Evolutionary conservation across 2,797 vertebrate genomes (phyloP).

Genomic region (Labroides dimidiatus): DNA sequence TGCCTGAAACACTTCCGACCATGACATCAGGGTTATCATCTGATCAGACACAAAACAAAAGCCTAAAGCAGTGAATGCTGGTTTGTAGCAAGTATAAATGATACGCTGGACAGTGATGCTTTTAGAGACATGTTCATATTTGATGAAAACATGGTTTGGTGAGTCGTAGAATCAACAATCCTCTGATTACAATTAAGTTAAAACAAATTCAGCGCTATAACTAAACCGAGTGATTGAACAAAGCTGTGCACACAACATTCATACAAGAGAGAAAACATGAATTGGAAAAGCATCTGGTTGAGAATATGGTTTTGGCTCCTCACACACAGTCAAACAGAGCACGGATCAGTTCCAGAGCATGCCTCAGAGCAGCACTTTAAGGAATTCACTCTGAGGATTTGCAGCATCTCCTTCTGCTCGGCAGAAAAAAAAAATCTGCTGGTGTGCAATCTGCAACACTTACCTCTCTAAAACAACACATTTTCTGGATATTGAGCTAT

Average conservation of each 20-base stretch:
- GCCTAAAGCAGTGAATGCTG: too few relatives aligned
- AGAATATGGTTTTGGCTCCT: conserved; percentile 24
- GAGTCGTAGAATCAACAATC: too few relatives aligned
- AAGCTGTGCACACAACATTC: neutral
- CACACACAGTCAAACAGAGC: conserved; percentile 37
- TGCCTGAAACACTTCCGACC: too few relatives aligned
- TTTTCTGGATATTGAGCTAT: too few relatives aligned
- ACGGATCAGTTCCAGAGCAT: conserved; percentile 79
- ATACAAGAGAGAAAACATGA: conserved; percentile 26
- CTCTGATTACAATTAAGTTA: neutral
- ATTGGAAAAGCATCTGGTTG: neutral
- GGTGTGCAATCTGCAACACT: conserved; percentile 8
- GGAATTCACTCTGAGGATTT: conserved; percentile 76
- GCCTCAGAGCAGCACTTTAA: conserved; percentile 66
- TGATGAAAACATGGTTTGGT: neutral
- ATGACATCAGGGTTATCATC: too few relatives aligned
- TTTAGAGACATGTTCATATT: neutral
- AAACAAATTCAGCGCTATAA: neutral
- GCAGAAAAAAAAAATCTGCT: conserved; percentile 42
- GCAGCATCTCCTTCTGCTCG: conserved; percentile 53
- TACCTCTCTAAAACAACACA: conserved; percentile 4
- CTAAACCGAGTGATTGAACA: neutral
- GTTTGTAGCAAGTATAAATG: too few relatives aligned
- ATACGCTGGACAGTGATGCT: too few relatives aligned
- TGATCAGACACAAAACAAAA: too few relatives aligned